phyloP scores from a whole-genome alignment of 2,888 invertebrate species.

The Zaprionus obscuricornis region DNA sequence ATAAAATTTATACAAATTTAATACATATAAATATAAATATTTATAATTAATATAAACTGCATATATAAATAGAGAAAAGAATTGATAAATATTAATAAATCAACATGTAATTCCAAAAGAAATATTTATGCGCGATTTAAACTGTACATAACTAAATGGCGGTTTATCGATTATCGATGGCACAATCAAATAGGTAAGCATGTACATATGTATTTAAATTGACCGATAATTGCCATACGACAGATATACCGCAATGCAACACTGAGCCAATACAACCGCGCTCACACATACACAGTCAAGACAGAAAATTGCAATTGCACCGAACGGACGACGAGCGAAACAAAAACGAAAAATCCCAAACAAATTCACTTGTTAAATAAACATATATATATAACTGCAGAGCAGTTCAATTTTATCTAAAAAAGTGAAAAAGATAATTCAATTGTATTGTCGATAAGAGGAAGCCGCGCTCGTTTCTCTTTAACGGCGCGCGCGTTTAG shows the following conservation, averaged over 20 bases:
- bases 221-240: conserved; percentile 23
- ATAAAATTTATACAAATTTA: too few species aligned
- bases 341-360: conserved; percentile 57
- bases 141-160: too few species aligned
- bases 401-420: conserved; percentile 24
- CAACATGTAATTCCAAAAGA: too few species aligned
- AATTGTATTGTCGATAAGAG: conserved; percentile 23
- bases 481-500: conserved; percentile 62
- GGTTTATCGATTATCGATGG: conserved; percentile 39
- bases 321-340: conserved; percentile 62
- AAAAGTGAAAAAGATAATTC: conserved; percentile 34
- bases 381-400: conserved; percentile 32
- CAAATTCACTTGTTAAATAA: conserved; percentile 51
- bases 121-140: too few species aligned
- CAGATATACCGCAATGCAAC: conserved; percentile 38
- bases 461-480: conserved; percentile 39
- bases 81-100: too few species aligned
- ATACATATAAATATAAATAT: too few species aligned
- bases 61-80: too few species aligned
- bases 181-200: too few species aligned
- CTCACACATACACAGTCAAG: conserved; percentile 42
- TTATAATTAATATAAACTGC: too few species aligned
- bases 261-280: conserved; percentile 52
- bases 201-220: conserved; percentile 9
- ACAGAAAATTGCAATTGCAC: conserved; percentile 70